A percentile compares a stretch with the other conserved stretches of the same genome.
Conservation (phyloP, 2,113 vertebrate genomes). For the Steatornis caripensis region DNA sequence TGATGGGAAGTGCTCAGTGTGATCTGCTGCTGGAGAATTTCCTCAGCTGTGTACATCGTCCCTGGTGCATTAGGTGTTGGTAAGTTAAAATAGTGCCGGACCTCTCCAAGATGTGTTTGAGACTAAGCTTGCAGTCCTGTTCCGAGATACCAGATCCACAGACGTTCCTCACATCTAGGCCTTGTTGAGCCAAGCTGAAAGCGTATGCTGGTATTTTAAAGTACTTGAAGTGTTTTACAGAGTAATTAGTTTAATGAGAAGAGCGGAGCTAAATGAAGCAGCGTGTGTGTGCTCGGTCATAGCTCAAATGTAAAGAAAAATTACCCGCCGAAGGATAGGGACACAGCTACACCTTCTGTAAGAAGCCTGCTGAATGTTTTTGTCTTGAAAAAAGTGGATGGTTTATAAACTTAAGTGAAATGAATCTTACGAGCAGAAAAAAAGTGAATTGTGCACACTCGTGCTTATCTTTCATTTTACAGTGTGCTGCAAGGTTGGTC, state of each 20-base stretch:
- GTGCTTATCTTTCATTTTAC: not conserved
- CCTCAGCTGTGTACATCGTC: not conserved
- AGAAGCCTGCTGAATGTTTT: not conserved
- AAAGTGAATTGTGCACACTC: not conserved
- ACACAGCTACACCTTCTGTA: not conserved
- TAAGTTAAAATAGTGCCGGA: not conserved
- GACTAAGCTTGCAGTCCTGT: too few species aligned
- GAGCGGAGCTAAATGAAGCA: not conserved
- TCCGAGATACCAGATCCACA: not conserved
- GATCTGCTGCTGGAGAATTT: not conserved
- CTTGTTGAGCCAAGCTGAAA: not conserved
- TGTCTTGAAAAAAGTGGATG: not conserved
- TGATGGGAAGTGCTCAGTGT: not conserved
- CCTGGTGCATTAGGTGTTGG: not conserved
- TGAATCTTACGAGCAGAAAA: not conserved
- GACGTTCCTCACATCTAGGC: not conserved
- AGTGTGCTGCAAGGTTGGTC: not conserved
- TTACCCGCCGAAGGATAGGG: not conserved
- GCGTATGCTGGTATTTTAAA: not conserved
- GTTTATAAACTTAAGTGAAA: not conserved
- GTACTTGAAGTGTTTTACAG: not conserved
- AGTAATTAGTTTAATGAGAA: not conserved
- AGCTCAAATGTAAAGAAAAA: not conserved
- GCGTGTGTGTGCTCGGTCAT: not conserved
- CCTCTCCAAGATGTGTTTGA: not conserved